Evolutionary conservation across 2,113 vertebrate species (phyloP).

Genomic region (Ameiurus melas): DNA sequence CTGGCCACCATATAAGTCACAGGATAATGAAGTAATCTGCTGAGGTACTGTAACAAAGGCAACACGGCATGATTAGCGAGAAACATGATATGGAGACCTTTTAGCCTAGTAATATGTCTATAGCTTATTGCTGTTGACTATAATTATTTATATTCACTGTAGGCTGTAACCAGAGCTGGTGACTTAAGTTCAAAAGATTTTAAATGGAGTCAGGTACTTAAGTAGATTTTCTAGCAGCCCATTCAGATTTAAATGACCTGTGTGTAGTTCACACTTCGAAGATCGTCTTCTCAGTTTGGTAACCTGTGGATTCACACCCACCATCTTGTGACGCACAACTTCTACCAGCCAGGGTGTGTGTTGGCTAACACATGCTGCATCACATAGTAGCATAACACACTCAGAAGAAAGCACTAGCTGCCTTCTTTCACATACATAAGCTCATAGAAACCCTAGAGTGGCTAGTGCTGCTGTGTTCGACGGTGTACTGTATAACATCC

Average conservation of each 20-base stretch:
- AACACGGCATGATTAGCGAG: conserved; percentile 40
- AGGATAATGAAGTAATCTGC: conserved; percentile 19
- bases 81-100: conserved; percentile 7
- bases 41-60: conserved; percentile 27
- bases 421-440: not conserved
- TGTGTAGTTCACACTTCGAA: not conserved
- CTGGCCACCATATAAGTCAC: conserved; percentile 22
- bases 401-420: not conserved
- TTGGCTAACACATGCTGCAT: not conserved
- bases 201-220: not conserved
- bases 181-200: not conserved
- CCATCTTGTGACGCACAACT: not conserved
- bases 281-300: not conserved
- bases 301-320: not conserved
- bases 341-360: not conserved
- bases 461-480: not conserved
- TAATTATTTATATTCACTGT: not conserved
- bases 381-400: not conserved
- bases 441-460: not conserved
- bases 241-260: not conserved
- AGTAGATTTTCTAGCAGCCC: not conserved
- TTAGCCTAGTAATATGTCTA: not conserved
- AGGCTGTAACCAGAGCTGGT: not conserved
- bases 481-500: not conserved
- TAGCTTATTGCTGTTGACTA: not conserved